Base-by-base conservation (phyloP, 2,797 vertebrate species). In the Myotis planiceps region DNA sequence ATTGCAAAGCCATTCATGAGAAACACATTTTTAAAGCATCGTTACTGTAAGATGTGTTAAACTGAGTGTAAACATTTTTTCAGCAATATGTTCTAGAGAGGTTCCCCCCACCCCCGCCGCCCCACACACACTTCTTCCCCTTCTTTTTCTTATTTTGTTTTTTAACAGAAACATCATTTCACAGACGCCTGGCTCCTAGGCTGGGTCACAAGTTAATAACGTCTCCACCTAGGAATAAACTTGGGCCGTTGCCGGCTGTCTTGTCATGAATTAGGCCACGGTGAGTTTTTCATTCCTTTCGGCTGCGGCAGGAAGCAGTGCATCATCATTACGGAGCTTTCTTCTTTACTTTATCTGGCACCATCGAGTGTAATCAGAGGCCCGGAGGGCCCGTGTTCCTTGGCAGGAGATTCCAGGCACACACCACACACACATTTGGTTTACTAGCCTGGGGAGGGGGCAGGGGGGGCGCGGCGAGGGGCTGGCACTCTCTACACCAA, bases 31-130 rank as follows among this genome's bases (percentile, higher is more conserved):
- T 92, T 60, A 96, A 97, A 97, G 79, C 92, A 80, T 92, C 84
- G 82, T 98, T 97, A 92, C 90, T 95, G 90, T 90, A 96, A 90
- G 97, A 97, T 97, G 94, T 95, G 83, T 96, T 97, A 95, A 98
- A 97, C 85, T 66, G 96, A 78, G 82, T 96, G 53, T 98, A 98
- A 98, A 98, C 94, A 88, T 97, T 97, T 98, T 98, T 97, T 91
- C 96, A 97, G 88, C 94, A 98, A 71, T 88, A 84, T 96, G 80
- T 93, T 98, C 18, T 3, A 12, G 21, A 84, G 71, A 51, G 7
- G 1, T 74, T 79, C 86, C 21, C 32, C 1, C 25, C 1, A 10
- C 1, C 19, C 13, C 34, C 23, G 39, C 39, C 39, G 2, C 1
- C 39, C 2, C 39, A 9, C 9, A 9, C 9, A 42, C 23, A 4